A percentile compares a stretch with the other conserved stretches of the same genome.
Conservation (phyloP, 2,113 vertebrate genomes). For the Gymnocephalus cernua region DNA sequence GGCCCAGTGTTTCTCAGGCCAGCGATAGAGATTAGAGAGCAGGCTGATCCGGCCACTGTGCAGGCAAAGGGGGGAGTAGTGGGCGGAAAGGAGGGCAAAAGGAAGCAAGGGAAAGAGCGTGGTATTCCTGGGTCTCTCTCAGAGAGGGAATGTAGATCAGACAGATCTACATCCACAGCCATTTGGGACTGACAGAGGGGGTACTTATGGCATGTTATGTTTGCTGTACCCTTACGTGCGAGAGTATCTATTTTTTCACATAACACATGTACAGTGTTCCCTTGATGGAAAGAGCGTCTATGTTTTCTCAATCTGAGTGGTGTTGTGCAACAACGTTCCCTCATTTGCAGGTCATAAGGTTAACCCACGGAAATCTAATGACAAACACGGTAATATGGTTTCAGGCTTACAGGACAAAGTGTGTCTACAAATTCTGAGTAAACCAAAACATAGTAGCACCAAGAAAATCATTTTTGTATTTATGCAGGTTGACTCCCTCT, state of each 20-base stretch:
- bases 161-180: conserved; percentile 28
- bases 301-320: conserved; percentile 41
- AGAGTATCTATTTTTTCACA: conserved; percentile 25
- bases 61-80: conserved; percentile 11
- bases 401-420: conserved; percentile 35
- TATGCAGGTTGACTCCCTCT: conserved; percentile 62
- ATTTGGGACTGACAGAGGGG: conserved; percentile 19
- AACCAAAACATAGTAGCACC: conserved; percentile 26
- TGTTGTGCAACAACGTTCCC: conserved; percentile 70
- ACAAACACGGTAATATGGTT: conserved; percentile 8
- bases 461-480: conserved; percentile 48
- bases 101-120: conserved; percentile 55
- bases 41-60: conserved; percentile 68
- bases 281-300: conserved; percentile 42
- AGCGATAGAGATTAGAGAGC: conserved; percentile 82
- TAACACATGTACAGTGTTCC: conserved; percentile 14
- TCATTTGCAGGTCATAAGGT: conserved; percentile 56
- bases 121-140: conserved; percentile 56
- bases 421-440: conserved; percentile 30
- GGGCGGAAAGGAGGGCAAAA: conserved; percentile 31
- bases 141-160: conserved; percentile 33
- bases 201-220: conserved; percentile 21
- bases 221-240: not conserved
- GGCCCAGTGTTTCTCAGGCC: conserved; percentile 79
- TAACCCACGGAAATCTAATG: conserved; percentile 52